These are phyloP conservation scores for Silurus lanzhouensis DNA, from an alignment of 2,797 vertebrate species.

Conservation along the genomic window DNA sequence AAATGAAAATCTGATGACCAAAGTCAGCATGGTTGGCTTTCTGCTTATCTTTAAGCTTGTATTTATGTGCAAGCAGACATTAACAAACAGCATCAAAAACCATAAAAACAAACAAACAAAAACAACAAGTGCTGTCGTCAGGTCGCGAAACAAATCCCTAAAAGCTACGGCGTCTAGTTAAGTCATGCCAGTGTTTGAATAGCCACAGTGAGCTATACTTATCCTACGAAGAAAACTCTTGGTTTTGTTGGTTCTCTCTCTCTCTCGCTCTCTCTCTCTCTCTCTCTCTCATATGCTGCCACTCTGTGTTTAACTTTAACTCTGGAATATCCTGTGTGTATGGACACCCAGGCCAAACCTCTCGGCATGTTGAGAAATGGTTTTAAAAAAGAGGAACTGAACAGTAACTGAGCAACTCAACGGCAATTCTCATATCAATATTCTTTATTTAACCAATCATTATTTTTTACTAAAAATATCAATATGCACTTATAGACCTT, in stretches of 20 bases:
- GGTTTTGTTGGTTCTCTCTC: conserved; percentile 24
- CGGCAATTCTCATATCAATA: not conserved
- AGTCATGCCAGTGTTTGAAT: not conserved
- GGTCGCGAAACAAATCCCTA: conserved; percentile 3
- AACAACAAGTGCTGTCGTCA: conserved; percentile 1
- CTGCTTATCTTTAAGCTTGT: not conserved
- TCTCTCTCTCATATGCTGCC: not conserved
- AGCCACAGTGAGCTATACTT: conserved; percentile 42
- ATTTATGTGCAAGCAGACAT: not conserved
- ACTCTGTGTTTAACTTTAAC: conserved; percentile 47
- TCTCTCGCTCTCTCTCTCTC: not conserved
- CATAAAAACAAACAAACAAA: not conserved
- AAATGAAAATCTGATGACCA: not conserved
- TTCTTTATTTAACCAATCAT: not conserved
- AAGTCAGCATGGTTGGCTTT: conserved; percentile 1
- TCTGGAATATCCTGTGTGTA: conserved; percentile 35
- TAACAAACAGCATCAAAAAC: not conserved
- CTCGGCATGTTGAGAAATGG: not conserved
- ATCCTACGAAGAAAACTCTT: conserved; percentile 30
- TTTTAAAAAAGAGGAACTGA: not conserved
- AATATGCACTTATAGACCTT: not conserved
- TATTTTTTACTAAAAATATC: not conserved
- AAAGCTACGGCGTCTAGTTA: conserved; percentile 17
- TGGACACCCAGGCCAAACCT: not conserved
- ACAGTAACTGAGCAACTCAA: not conserved